phyloP scores from a whole-genome alignment of 2,888 invertebrate species.

The Platycnemis pennipes region DNA sequence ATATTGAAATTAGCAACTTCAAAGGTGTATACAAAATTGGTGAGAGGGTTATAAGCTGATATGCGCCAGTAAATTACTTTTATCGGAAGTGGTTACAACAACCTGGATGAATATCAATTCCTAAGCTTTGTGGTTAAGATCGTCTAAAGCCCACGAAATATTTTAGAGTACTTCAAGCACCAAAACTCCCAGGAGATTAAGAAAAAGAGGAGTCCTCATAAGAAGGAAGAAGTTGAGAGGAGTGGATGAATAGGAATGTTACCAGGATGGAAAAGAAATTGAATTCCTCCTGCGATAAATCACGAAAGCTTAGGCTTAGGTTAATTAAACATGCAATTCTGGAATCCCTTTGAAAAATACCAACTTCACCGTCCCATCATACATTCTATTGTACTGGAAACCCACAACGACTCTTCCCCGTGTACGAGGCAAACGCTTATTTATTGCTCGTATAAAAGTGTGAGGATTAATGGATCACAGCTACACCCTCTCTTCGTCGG shows the following conservation, averaged over 20 bases:
- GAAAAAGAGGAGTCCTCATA: neutral
- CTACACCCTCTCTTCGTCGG: neutral
- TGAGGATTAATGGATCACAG: neutral
- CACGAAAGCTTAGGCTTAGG: neutral
- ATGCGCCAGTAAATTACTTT: too few relatives aligned
- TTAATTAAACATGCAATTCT: neutral
- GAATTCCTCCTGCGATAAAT: neutral
- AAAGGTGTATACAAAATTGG: too few relatives aligned
- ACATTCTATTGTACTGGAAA: neutral
- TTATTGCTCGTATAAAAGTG: neutral
- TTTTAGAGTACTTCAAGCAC: too few relatives aligned
- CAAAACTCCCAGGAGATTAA: neutral
- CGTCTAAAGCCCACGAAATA: too few relatives aligned
- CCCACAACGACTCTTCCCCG: neutral
- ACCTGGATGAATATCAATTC: too few relatives aligned
- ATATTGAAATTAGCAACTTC: too few relatives aligned
- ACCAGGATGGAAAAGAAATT: neutral
- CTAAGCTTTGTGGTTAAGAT: too few relatives aligned
- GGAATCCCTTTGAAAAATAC: neutral
- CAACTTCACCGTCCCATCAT: neutral
- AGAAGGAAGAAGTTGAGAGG: neutral
- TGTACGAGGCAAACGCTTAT: neutral
- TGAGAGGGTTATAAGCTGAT: too few relatives aligned
- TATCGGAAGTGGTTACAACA: too few relatives aligned
- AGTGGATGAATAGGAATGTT: neutral